phyloP scores from a whole-genome alignment of 2,797 vertebrate genomes.

The Gymnoscopelus microlampas region DNA sequence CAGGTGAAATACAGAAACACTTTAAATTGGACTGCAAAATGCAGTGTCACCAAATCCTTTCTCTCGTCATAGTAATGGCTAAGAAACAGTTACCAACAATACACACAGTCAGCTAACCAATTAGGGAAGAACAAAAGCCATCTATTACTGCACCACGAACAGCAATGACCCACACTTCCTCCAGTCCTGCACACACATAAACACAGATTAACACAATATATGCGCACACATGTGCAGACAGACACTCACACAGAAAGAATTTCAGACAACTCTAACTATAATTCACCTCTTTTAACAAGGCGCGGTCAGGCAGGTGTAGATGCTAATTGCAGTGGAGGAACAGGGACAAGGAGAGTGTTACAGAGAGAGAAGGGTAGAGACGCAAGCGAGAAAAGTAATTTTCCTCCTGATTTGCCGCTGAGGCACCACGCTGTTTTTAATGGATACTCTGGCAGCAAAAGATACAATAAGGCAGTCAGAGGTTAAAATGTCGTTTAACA shows the following conservation, averaged over 20 bases:
- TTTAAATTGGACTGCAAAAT: conserved; percentile 65
- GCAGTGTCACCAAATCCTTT: conserved; percentile 57
- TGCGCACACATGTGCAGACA: not conserved
- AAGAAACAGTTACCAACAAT: conserved; percentile 65
- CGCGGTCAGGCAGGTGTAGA: conserved; percentile 39
- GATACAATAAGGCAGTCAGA: conserved; percentile 54
- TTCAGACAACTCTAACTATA: conserved; percentile 44
- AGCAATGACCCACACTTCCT: conserved; percentile 43
- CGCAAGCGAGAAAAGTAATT: conserved; percentile 42
- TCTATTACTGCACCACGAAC: conserved; percentile 49
- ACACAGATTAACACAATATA: not conserved
- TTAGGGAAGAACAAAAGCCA: conserved; percentile 58
- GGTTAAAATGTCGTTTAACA: conserved; percentile 69
- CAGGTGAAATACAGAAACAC: conserved; percentile 62
- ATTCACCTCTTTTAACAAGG: conserved; percentile 67
- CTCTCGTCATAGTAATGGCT: conserved; percentile 58
- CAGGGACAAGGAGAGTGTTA: conserved; percentile 27
- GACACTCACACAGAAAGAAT: conserved; percentile 23
- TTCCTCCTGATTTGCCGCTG: conserved; percentile 44
- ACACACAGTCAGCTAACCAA: conserved; percentile 56
- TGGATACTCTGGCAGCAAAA: conserved; percentile 61
- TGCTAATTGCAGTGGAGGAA: conserved; percentile 48
- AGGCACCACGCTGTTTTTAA: conserved; percentile 64
- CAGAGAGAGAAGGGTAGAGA: conserved; percentile 21
- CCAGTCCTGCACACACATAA: conserved; percentile 14